Evolutionary conservation across 1,140 invertebrate species (phyloP).

Genomic region (Lineus longissimus): DNA sequence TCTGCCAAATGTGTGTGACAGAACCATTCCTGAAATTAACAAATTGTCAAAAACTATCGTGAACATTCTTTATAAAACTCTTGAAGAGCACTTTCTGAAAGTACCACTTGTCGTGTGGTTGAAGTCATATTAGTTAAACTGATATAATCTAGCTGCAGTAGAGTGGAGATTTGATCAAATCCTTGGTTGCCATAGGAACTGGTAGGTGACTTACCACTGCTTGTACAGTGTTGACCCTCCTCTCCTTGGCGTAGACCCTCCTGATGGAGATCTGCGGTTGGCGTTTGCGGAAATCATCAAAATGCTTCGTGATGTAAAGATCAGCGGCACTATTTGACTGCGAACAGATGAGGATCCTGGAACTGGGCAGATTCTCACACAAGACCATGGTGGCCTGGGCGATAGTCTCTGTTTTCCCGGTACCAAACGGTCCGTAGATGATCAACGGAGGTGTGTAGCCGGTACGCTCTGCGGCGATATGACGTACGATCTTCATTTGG

Average conservation of each 20-base stretch:
- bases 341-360: constrained; percentile 77
- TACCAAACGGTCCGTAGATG: constrained; percentile 80
- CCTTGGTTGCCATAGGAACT: no score
- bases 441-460: constrained; percentile 67
- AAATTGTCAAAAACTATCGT: no score
- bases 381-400: constrained; percentile 67
- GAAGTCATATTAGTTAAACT: no score
- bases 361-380: constrained; percentile 63
- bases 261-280: constrained; percentile 60
- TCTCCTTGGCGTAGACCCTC: constrained; percentile 77
- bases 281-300: constrained; percentile 49
- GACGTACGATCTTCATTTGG: constrained; percentile 38
- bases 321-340: constrained; percentile 74
- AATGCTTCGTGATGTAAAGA: constrained; percentile 72
- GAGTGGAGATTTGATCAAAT: no score
- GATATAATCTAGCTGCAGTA: no score
- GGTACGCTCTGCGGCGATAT: constrained; percentile 35
- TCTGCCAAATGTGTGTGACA: no score
- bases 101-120: no score
- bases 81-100: no score
- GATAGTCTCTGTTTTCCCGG: constrained; percentile 84
- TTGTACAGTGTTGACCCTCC: constrained; percentile 71
- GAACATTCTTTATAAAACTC: no score
- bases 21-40: no score
- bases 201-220: constrained; percentile 55